Conservation (phyloP, 2,888 invertebrate genomes). For the Callyntrura sp. region DNA sequence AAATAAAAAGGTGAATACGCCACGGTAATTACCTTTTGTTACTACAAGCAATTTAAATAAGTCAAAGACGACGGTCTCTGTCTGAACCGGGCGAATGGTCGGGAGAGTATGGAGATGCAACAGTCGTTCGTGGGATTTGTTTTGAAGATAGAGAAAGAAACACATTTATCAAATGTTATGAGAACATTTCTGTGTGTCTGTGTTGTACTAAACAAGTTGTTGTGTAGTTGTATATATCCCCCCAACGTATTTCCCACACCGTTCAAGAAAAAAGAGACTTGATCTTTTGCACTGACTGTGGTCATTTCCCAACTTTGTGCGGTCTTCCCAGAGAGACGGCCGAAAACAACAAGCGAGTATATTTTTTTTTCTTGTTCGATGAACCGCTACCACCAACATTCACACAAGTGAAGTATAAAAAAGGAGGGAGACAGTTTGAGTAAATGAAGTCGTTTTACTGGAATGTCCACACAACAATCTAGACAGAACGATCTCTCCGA, state of each 20-base stretch:
- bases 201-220: neutral
- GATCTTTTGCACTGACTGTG: constrained; percentile 52
- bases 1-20: constrained; percentile 40
- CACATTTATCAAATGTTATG: neutral
- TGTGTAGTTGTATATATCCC: neutral
- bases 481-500: no score
- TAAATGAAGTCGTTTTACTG: constrained; percentile 72
- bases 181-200: neutral
- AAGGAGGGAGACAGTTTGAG: constrained; percentile 32
- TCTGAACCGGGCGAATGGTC: neutral
- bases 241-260: constrained; percentile 13
- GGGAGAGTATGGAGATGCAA: constrained; percentile 20
- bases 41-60: constrained; percentile 21
- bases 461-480: constrained; percentile 65
- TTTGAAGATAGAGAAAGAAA: neutral
- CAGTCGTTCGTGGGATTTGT: constrained; percentile 33
- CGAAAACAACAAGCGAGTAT: constrained; percentile 44
- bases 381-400: constrained; percentile 34
- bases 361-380: constrained; percentile 37
- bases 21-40: constrained; percentile 40
- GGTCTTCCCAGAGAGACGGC: constrained; percentile 38
- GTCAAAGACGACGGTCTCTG: neutral
- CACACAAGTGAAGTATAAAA: neutral
- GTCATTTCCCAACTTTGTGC: constrained; percentile 55
- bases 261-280: neutral